Percentiles rank a stretch among this genome's conserved stretches.
Evolutionary conservation across 2,888 invertebrate species (phyloP).

Genomic region (Pseudolycoriella hygida): DNA sequence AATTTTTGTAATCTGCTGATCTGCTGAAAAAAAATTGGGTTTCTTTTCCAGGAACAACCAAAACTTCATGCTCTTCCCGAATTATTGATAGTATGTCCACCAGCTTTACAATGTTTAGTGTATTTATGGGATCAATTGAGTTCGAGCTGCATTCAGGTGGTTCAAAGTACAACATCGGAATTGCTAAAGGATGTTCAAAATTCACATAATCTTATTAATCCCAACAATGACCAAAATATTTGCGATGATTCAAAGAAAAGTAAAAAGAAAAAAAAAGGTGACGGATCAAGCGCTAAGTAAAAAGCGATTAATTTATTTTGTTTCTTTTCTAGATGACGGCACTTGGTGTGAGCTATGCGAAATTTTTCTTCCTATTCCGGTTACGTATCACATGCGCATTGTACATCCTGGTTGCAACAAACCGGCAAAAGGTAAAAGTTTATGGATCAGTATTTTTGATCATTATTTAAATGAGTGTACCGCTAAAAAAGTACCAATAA

Average conservation of each 20-base stretch:
- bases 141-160: constrained; percentile 44
- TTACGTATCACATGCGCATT: constrained; percentile 82
- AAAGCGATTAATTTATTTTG: no score
- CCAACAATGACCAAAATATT: not conserved
- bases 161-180: constrained; percentile 24
- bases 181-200: constrained; percentile 17
- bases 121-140: constrained; percentile 80
- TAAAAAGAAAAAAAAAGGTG: constrained; percentile 1
- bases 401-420: constrained; percentile 83
- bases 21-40: no score
- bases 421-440: constrained; percentile 49
- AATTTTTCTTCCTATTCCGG: constrained; percentile 50
- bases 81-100: constrained; percentile 58
- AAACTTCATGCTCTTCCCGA: constrained; percentile 28
- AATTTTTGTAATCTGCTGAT: no score
- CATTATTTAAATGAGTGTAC: no score
- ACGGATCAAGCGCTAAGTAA: not conserved
- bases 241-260: not conserved
- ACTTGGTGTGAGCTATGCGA: constrained; percentile 75
- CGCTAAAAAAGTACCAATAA: no score
- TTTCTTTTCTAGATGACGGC: constrained; percentile 20
- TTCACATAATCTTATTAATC: not conserved
- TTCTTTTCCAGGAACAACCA: constrained; percentile 14
- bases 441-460: not conserved
- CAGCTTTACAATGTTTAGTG: constrained; percentile 73